Evolutionary conservation across 1,140 invertebrate species (phyloP).

Genomic region (Andrena cerasifolii): DNA sequence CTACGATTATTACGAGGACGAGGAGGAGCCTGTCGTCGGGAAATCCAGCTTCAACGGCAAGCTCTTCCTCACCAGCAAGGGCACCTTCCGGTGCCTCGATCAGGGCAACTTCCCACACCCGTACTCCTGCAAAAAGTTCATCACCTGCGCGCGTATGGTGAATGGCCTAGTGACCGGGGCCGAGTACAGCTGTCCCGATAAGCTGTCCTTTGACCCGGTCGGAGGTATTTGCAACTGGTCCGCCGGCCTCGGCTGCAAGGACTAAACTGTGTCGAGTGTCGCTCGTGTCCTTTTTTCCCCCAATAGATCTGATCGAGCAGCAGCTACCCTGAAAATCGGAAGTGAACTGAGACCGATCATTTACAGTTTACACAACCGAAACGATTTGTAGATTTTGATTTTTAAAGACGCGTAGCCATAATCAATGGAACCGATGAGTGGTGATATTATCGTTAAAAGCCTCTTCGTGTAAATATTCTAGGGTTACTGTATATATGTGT

Average conservation of each 20-base stretch:
- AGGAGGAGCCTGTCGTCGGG: constrained; percentile 82
- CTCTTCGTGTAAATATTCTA: constrained; percentile 62
- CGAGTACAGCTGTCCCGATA: constrained; percentile 93
- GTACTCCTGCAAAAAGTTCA: constrained; percentile 93
- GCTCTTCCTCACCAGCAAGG: constrained; percentile 83
- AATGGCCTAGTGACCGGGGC: constrained; percentile 89
- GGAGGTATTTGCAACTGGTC: constrained; percentile 96
- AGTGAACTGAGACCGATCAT: background rate
- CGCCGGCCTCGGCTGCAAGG: constrained; percentile 88
- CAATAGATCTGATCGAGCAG: background rate
- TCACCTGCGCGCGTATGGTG: constrained; percentile 92
- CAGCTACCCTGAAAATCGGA: background rate
- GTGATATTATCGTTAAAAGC: constrained; percentile 65
- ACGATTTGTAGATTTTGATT: background rate
- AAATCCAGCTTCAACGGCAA: constrained; percentile 84
- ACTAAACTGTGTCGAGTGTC: constrained; percentile 69
- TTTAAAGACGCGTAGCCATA: constrained; percentile 44
- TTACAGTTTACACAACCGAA: background rate
- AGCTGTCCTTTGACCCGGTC: constrained; percentile 92
- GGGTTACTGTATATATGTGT: constrained; percentile 43
- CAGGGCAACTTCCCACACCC: constrained; percentile 95
- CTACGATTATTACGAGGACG: constrained; percentile 88
- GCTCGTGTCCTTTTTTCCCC: too few relatives aligned
- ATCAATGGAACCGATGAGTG: constrained; percentile 47
- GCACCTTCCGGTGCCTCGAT: constrained; percentile 90